Evolutionary conservation across 1,140 invertebrate species (phyloP), one percentile per base, ranked within the genome.

Genomic region (Arctopsyche grandis): DNA sequence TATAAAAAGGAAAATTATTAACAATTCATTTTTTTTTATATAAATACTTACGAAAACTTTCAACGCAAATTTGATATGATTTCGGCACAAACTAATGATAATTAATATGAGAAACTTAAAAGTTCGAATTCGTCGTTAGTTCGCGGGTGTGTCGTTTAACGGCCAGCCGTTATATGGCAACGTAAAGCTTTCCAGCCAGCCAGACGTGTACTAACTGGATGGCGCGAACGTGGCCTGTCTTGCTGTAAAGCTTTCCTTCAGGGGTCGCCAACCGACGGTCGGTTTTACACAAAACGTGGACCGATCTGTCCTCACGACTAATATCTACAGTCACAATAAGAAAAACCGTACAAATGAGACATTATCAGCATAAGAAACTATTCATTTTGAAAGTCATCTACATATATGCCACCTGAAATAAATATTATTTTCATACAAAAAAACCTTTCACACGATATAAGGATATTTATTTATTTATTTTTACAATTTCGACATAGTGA

Each of bases 151-250:
- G 63, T 66, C 71, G 71, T 56, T 52, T 56, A 56, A 46, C 71
- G 44, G 71, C 16, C 26, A 22, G n/a, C 69, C 69, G 69, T 71
- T 71, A 71, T n/a, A n/a, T 44, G 26, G 46, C 38, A 63, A 76
- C 74, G 74, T 76, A 76, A 63, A 76, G 74, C 74, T 76, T 76
- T 76, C 74, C 73, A 70, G 78, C 58, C 52, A 66, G 71, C 60
- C 73, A 43, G 38, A 76, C 78, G 78, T 66, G 73, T 79, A 79
- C 78, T 79, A 79, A 79, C 78, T 79, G 78, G 60, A 75, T 69
- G 60, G 78, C 78, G 69, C 52, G 48, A 79, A 69, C 78, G 78
- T 70, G 71, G 63, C 58, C 60, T 48, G 58, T 79, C 70, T 63
- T 44, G 56, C 38, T 66, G 58, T 26, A 70, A 70, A 69, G 66